Evolutionary conservation across 2,888 invertebrate species (phyloP), one percentile per base, ranked within the genome.

Genomic region (Crossocerus cetratus): DNA sequence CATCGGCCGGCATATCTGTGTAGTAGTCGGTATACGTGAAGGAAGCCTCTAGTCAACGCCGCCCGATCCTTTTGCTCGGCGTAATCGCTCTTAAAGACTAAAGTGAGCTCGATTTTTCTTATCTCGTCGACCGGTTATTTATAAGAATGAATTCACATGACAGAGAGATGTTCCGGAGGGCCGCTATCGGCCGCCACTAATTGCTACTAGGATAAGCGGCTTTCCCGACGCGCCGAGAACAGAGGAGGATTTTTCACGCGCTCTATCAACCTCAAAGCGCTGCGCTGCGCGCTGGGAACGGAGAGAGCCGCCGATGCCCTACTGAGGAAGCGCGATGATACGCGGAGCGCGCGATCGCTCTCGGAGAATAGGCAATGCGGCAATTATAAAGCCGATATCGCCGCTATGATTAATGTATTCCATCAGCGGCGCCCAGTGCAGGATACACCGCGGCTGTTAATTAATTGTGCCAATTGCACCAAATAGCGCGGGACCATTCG

Each of bases 371-470:
- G 59, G 74, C 77, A 72, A 74, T 74, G 78, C 58, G 45, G 58
- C 71, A 72, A 80, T 80, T 76, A 81, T 80, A 76, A 66, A 58
- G 49, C 21, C 45, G n/a, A 56, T 66, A 67, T 61, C 74, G 71
- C 43, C 59, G 55, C 43, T 59, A 49, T 71, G 74, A 80, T 80
- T 81, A 72, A 80, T 76, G 67, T 32, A 42, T 55, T 60, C 53
- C 64, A 60, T 65, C 71, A 57, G 63, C 20, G 60, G 21, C 55
- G 56, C 58, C 55, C 45, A 23, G 59, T 45, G 64, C 56, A 44
- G 59, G 61, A 74, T 72, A 69, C n/a, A n/a, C 65, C 68, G 58
- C 56, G 60, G 59, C 69, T 79, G 75, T 81, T 82, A 81, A 81
- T 81, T 79, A 79, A 74, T 67, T 73, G 67, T 64, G 45, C 59